Evolutionary conservation across 1,140 invertebrate species (phyloP), one percentile per base, ranked within the genome.

Genomic region (Neomicropteryx cornuta): DNA sequence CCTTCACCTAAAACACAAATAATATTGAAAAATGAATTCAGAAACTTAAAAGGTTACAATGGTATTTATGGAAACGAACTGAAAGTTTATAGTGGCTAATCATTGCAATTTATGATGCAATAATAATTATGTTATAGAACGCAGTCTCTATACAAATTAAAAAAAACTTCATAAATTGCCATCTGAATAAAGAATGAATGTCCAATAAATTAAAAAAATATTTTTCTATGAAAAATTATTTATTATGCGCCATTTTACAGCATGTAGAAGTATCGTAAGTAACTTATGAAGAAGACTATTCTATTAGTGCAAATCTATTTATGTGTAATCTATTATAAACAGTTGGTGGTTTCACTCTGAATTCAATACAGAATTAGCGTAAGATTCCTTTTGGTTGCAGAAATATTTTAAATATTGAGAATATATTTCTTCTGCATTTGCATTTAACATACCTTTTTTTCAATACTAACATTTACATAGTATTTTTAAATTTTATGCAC

Each of bases 1-100:
- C 64, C 65, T 47, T 72, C 70, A 45, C 62, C 66, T 70, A 46
- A 17, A 56, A 57, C 18, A 43, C 10, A 22, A 18, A 23, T 31
- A 32, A 32, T 6, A 8, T 8, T 8, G 6, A 32, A 14, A 8
- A 32, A 8, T 8, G 6, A 11, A 35, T 18, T 8, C n/a, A 32
- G 18, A 13, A 14, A 13, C n/a, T 5, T 32, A 5, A 5, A 32
- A 32, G 5, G 14, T 5, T 13, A 32, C 6, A 32, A 32, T 17
- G 14, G 8, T 8, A n/a, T 27, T 8, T 8, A 8, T 27, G n/a
- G n/a, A 8, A 27, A 8, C 24, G 8, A 8, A 27, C 24, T 8
- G 8, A 27, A 8, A 8, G 8, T 27, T 27, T 8, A 8, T 27
- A 27, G 8, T 27, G n/a, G 24, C 24, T 27, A 8, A 27, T 8